Percentiles rank a stretch among this genome's conserved stretches.
These are phyloP conservation scores for Crotalus helleri DNA, from an alignment of 2,113 vertebrate species.

Conservation along the genomic window DNA sequence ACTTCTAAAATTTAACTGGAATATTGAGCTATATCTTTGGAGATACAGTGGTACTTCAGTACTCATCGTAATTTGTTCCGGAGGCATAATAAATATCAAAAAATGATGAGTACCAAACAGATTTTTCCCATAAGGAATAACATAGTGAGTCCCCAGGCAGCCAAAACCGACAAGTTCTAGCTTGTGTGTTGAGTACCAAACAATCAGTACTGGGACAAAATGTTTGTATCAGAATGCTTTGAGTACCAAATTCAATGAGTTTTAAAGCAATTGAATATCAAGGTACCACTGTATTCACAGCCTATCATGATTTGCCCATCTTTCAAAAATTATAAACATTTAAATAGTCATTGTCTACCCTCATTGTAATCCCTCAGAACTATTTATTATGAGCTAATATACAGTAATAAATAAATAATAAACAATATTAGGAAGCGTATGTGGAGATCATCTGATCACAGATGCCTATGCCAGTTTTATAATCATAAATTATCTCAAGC, in stretches of 20 bases:
- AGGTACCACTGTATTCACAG: neutral
- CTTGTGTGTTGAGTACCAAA: neutral
- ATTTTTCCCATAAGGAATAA: no score
- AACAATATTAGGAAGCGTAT: neutral
- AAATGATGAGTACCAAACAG: no score
- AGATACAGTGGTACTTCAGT: neutral
- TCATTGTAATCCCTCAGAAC: neutral
- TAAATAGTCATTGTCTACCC: neutral
- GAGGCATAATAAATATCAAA: neutral
- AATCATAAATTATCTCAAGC: neutral
- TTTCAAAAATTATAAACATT: neutral
- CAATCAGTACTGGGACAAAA: neutral
- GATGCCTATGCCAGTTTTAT: neutral
- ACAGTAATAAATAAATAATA: neutral
- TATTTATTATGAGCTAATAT: neutral
- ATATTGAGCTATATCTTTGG: neutral
- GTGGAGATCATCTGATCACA: neutral
- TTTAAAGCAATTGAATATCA: neutral
- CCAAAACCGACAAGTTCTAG: neutral
- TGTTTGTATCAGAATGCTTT: neutral
- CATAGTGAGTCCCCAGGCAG: neutral
- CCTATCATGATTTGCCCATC: neutral
- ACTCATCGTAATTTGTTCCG: neutral
- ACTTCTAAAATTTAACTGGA: neutral
- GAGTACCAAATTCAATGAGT: neutral